These are phyloP conservation scores for Ceriagrion tenellum DNA, from an alignment of 2,888 invertebrate genomes.

Conservation along the genomic window DNA sequence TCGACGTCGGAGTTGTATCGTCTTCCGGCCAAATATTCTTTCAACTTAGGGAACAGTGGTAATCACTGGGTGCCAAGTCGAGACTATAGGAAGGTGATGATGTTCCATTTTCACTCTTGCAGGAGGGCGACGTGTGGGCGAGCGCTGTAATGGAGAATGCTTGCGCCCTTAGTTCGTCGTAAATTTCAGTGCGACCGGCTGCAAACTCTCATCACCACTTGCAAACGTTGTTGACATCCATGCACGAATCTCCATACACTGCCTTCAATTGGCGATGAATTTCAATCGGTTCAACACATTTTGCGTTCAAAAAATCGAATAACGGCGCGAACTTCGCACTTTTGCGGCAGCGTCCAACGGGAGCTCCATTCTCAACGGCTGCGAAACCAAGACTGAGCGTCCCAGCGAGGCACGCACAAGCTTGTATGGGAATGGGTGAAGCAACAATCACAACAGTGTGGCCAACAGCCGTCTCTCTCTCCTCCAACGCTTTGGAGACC, in stretches of 20 bases:
- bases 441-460: not conserved
- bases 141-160: no score
- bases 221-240: slow-evolving; percentile 56
- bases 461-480: not conserved
- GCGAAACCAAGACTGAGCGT: slow-evolving; percentile 25
- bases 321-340: slow-evolving; percentile 54
- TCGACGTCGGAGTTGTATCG: no score
- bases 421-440: not conserved
- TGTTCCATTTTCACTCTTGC: no score
- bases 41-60: no score
- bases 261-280: slow-evolving; percentile 51
- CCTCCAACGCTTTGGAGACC: not conserved
- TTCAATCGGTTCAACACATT: slow-evolving; percentile 52
- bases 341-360: slow-evolving; percentile 40
- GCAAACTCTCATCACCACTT: slow-evolving; percentile 42
- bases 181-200: no score
- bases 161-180: no score
- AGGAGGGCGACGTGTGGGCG: no score
- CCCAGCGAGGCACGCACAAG: slow-evolving; percentile 18
- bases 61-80: no score
- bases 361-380: slow-evolving; percentile 50
- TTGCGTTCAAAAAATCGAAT: slow-evolving; percentile 60
- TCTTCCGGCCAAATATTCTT: no score
- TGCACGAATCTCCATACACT: not conserved
- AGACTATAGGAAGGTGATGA: no score